Percentiles rank a stretch among this genome's conserved stretches.
These are phyloP conservation scores for Pardalotus punctatus DNA, from an alignment of 2,113 vertebrate genomes.

Conservation along the genomic window DNA sequence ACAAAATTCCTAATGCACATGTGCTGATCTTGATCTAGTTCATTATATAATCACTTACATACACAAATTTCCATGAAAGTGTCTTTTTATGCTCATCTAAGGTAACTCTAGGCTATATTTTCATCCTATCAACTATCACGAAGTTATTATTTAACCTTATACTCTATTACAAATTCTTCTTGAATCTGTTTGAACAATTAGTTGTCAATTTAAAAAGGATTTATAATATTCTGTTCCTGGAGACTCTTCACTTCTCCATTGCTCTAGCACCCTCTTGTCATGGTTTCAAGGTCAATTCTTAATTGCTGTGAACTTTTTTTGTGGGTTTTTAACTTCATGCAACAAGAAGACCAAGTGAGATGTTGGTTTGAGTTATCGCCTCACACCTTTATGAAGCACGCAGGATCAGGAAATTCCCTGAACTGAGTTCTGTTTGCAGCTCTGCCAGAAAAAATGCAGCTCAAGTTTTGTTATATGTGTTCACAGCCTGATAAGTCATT, in stretches of 20 bases:
- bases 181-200: not conserved
- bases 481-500: conserved; percentile 72
- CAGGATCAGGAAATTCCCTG: conserved; percentile 58
- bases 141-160: not conserved
- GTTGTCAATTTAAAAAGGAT: not conserved
- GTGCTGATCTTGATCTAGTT: not conserved
- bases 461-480: conserved; percentile 57
- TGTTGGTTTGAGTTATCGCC: conserved; percentile 62
- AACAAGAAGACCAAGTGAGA: conserved; percentile 7
- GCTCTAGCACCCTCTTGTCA: not conserved
- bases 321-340: not conserved
- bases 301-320: not conserved
- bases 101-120: not conserved
- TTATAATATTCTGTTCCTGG: not conserved
- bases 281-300: not conserved
- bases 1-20: not conserved
- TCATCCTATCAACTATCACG: not conserved
- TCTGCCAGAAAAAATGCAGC: conserved; percentile 57
- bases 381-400: conserved; percentile 60
- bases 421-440: conserved; percentile 69
- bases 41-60: not conserved
- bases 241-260: not conserved
- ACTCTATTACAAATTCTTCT: not conserved
- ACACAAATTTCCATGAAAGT: not conserved
- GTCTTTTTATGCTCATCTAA: not conserved